Percentiles rank a stretch among this genome's conserved stretches.
phyloP scores from a whole-genome alignment of 2,888 invertebrate species.

The Agriopis marginaria region DNA sequence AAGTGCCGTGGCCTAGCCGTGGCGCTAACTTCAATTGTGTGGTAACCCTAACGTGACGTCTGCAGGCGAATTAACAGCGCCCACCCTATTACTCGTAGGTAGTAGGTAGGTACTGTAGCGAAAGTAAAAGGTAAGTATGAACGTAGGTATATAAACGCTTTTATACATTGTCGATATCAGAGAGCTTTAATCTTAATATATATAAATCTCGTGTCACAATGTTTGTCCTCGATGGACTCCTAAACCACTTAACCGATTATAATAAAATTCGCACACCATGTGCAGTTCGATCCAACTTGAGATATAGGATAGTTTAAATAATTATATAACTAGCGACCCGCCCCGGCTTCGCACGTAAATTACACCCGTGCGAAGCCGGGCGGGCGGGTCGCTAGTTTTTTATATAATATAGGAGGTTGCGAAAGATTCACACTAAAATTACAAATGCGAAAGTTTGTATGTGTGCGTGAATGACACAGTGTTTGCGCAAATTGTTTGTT shows the following conservation, averaged over 20 bases:
- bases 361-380: too few relatives aligned
- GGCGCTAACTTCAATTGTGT: slow-evolving; percentile 49
- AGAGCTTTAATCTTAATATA: slow-evolving; percentile 13
- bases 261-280: too few relatives aligned
- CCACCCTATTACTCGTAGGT: slow-evolving; percentile 59
- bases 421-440: neutral
- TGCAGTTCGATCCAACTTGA: too few relatives aligned
- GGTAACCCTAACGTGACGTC: slow-evolving; percentile 66
- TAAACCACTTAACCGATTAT: too few relatives aligned
- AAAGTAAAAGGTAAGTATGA: slow-evolving; percentile 7
- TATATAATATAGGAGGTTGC: too few relatives aligned
- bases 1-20: slow-evolving; percentile 34
- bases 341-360: too few relatives aligned
- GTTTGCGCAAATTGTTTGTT: too few relatives aligned
- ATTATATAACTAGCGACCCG: too few relatives aligned
- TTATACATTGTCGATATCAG: slow-evolving; percentile 14
- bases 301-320: too few relatives aligned
- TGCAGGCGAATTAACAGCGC: slow-evolving; percentile 77
- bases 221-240: too few relatives aligned
- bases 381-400: too few relatives aligned
- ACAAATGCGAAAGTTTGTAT: neutral
- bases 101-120: slow-evolving; percentile 7
- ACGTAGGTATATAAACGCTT: slow-evolving; percentile 13
- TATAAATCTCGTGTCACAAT: too few relatives aligned
- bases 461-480: neutral